Evolutionary conservation across 2,888 invertebrate species (phyloP), one percentile per base, ranked within the genome.

Genomic region (Pseudococcus jackbeardsleyi): DNA sequence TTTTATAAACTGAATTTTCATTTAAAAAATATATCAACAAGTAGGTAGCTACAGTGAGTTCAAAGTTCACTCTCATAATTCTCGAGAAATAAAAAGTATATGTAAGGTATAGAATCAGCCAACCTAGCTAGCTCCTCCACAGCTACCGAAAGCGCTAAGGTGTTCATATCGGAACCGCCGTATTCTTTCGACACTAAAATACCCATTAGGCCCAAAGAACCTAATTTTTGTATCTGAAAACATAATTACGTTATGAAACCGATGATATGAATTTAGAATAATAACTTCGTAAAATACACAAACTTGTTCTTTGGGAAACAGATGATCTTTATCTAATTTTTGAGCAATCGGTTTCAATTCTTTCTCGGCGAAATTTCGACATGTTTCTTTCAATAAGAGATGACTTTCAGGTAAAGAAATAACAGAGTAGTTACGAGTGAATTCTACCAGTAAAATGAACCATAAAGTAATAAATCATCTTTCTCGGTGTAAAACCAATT

Each of bases 351-450:
- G 97, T 90, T 95, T 95, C 17, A 99, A 92, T 92, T 98, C 98
- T 33, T 94, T 95, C 91, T 98, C 96, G 0, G 97, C 96, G 92
- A 98, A 99, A 91, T 98, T 97, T 90, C 97, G 93, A 91, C 97
- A 96, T n/a, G 97, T 97, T 91, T 97, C 96, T 90, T 96, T 94
- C 0, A 99, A 93, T 96, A 98, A 96, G 91, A 96, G 95, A 92
- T 98, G 96, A 0, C 96, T 97, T 90, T 98, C 98, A 0, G 98
- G 94, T 22, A 98, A 92, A 0, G 95, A 89, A 17, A 88, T 59
- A 46, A 89, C 22, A 2, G 89, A 89, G 12, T 39, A 64, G 5
- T 54, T 26, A 15, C 85, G 85, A 42, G 19, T 85, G 33, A 85
- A 48, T 9, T 50, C 84, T 84, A 22, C 26, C 26, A 33, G 3